phyloP scores from a whole-genome alignment of 2,888 invertebrate species.

The Pseudanteris insignis region DNA sequence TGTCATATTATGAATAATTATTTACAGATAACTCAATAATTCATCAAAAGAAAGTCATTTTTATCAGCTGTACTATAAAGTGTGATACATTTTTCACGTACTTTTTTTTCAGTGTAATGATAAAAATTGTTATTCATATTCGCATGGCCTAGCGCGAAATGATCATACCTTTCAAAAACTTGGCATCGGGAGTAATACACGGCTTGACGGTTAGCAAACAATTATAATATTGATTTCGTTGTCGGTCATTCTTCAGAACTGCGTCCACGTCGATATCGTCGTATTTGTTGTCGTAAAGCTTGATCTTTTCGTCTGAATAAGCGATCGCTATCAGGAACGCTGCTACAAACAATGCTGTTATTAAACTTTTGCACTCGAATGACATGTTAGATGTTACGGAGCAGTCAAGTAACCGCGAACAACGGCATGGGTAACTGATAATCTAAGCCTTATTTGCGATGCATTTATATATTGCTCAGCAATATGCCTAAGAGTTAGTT shows the following conservation, averaged over 20 bases:
- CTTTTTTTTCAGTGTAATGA: no score
- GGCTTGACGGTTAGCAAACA: conserved; percentile 8
- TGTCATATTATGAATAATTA: no score
- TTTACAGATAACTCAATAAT: no score
- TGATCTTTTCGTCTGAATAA: conserved; percentile 35
- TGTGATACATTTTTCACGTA: no score
- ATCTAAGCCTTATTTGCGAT: conserved; percentile 11
- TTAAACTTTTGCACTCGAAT: neutral
- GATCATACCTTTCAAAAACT: conserved; percentile 22
- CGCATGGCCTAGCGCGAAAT: no score
- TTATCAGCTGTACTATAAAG: no score
- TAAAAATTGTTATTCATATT: no score
- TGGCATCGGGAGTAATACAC: conserved; percentile 14
- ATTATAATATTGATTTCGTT: conserved; percentile 13
- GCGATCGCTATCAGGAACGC: neutral
- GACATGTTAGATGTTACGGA: neutral
- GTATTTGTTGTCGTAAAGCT: conserved; percentile 54
- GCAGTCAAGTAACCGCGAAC: neutral
- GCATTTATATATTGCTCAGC: conserved; percentile 17
- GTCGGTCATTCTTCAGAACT: conserved; percentile 52
- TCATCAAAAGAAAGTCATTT: no score
- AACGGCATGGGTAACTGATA: conserved; percentile 10
- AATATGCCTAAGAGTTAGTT: no score
- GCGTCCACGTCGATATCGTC: conserved; percentile 54
- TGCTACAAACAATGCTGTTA: neutral